Base-by-base conservation (phyloP, 2,797 vertebrate genomes). In the Scolopax bukidnonensis region DNA sequence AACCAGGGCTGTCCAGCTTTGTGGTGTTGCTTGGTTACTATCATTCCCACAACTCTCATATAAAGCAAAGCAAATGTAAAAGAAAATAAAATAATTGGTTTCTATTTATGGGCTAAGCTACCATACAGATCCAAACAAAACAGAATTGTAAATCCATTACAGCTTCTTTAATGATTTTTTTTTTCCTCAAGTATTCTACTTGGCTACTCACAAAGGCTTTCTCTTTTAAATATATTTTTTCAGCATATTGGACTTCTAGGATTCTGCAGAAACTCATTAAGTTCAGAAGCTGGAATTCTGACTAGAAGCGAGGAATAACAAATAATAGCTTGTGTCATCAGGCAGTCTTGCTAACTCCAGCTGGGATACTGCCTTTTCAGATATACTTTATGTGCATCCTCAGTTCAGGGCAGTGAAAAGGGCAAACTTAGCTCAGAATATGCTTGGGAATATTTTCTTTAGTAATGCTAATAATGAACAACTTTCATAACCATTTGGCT, bases 1-100 rank as follows among this genome's bases (percentile, higher is more conserved):
- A 97, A 95, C 81, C 80, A 89, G 91, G 65, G 87, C 80, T 97
- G 76, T 83, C 65, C 89, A 93, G 92, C 56, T 96, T 94, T 95
- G 73, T 90, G 87, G 19, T 82, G 92, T 97, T 97, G 92, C 95
- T 97, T 97, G 89, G 93, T 97, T 98, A 96, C 95, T 73, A 4
- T 84, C 56, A 85, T 95, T 97, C 87, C 87, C 67, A 88, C 78
- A 97, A 70, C 65, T 93, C 87, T 96, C 92, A 93, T 89, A 88
- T 76, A 93, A 93, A 96, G 88, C 74, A 73, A 95, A 96, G 78
- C 57, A 95, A 93, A 90, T 70, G 32, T 90, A 61, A 61, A 30
- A 12, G 38, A 60, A 33, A 33, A 33, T n/a, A 25, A 24, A 16
- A 57, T 16, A 51, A 51, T 51, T 74, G 27, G 27, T 82, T 95